Evolutionary conservation across 2,888 invertebrate species (phyloP).

Genomic region (Steinernema scapterisci): DNA sequence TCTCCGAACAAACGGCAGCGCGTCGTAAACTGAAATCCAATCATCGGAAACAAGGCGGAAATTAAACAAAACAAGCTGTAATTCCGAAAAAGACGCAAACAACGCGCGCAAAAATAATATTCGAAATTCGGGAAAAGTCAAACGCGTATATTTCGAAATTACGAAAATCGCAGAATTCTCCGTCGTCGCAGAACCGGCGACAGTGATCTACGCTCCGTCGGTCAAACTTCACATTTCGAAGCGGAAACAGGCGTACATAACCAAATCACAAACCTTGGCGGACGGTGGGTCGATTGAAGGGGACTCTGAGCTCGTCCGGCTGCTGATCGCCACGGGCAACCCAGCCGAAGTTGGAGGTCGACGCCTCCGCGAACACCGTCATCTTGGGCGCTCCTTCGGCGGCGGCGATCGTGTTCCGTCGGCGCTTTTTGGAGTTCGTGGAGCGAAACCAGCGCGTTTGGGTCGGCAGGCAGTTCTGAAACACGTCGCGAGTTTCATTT

Average conservation of each 20-base stretch:
- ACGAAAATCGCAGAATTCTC: background rate
- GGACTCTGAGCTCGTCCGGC: constrained; percentile 56
- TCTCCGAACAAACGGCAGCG: constrained; percentile 65
- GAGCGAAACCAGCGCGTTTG: background rate
- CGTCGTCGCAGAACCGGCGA: no score
- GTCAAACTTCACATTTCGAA: no score
- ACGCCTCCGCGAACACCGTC: background rate
- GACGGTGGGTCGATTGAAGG: constrained; percentile 63
- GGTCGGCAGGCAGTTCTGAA: background rate
- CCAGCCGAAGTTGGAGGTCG: constrained; percentile 48
- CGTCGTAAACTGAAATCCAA: constrained; percentile 50
- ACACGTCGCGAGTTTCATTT: background rate
- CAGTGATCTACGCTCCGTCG: no score
- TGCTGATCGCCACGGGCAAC: constrained; percentile 57
- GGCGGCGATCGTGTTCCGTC: background rate
- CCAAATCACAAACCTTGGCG: constrained; percentile 53
- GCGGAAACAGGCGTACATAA: no score
- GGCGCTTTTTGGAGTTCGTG: background rate
- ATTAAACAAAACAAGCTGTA: background rate
- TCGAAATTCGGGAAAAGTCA: background rate
- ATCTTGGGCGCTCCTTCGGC: background rate
- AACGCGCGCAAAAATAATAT: background rate
- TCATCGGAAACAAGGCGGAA: background rate
- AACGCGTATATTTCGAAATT: constrained; percentile 31
- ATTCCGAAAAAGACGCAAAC: no score